Evolutionary conservation across 2,888 invertebrate genomes (phyloP).

Genomic region (Tanypteryx hageni): DNA sequence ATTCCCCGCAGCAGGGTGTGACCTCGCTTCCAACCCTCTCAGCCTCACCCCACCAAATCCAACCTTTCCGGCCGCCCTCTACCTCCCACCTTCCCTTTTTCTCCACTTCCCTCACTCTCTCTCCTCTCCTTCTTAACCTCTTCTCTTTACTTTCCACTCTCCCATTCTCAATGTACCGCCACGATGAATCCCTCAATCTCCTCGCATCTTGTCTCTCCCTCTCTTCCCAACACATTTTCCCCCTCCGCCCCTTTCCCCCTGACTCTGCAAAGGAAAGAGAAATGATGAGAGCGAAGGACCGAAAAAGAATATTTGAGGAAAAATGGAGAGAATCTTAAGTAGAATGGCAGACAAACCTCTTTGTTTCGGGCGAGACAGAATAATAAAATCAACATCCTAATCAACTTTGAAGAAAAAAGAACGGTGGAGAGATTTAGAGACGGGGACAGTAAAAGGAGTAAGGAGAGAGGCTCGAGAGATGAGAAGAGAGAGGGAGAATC

Average conservation of each 20-base stretch:
- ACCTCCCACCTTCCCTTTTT: neutral
- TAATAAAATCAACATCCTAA: neutral
- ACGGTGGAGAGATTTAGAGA: neutral
- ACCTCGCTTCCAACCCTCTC: neutral
- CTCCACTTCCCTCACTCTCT: neutral
- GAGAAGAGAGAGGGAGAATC: neutral
- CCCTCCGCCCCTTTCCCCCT: too few species aligned
- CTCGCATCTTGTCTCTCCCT: too few species aligned
- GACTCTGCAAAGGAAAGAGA: too few species aligned
- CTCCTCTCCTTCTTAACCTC: neutral
- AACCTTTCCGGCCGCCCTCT: neutral
- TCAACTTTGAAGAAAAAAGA: neutral
- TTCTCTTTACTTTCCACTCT: too few species aligned
- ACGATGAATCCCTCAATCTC: too few species aligned
- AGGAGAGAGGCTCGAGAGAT: neutral
- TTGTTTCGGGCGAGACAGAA: neutral
- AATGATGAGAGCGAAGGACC: too few species aligned
- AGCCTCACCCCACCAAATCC: neutral
- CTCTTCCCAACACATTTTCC: too few species aligned
- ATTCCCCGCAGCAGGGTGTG: conserved; percentile 32
- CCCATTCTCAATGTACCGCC: too few species aligned
- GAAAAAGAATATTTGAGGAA: neutral
- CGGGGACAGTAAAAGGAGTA: neutral
- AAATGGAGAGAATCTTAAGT: neutral
- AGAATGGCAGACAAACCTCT: neutral